Base-by-base conservation (phyloP, 2,113 vertebrate genomes). In the Etheostoma spectabile region DNA sequence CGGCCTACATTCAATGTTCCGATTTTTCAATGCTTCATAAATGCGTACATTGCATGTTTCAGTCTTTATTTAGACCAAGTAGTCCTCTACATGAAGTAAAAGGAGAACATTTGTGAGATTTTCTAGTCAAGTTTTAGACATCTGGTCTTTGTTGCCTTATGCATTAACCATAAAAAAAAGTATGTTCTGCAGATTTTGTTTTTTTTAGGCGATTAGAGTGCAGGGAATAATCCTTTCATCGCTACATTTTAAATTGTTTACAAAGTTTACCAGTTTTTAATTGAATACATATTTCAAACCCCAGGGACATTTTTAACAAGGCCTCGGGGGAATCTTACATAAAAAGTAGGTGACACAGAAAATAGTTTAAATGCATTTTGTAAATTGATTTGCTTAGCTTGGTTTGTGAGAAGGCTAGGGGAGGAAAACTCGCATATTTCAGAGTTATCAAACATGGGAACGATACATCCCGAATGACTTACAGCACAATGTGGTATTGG, bases 21-120 rank as follows among this genome's bases (percentile, higher is more conserved):
- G 66, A 68, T 52, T 74, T 21, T 55, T 18, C 27, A 30, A 74
- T 71, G 51, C n/a, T 38, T 64, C 24, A 46, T 71, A 19, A 5
- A 18, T 65, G 21, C 14, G 8, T 21, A 35, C 24, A 60, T 35
- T 55, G 53, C 6, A 62, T 66, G 74, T 49, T 70, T 35, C 48
- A 86, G 21, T 72, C 18, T 64, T 64, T 13, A 82, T 75, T 76
- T 65, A 53, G 38, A 66, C 12, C 22, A 48, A 86, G 77, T 65
- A 70, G 65, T 70, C 18, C 63, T 33, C 21, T 42, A 46, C 46
- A 48, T 51, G 8, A 63, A 56, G 63, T 68, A 14, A 74, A 76
- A 46, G 60, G 35, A 18, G 21, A 65, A 12, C 13, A 74, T 78
- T 59, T 35, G 19, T 4, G 4, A 72, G 49, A 52, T 83, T 62